phyloP scores from a whole-genome alignment of 1,140 invertebrate species.

The Nomia melanderi region DNA sequence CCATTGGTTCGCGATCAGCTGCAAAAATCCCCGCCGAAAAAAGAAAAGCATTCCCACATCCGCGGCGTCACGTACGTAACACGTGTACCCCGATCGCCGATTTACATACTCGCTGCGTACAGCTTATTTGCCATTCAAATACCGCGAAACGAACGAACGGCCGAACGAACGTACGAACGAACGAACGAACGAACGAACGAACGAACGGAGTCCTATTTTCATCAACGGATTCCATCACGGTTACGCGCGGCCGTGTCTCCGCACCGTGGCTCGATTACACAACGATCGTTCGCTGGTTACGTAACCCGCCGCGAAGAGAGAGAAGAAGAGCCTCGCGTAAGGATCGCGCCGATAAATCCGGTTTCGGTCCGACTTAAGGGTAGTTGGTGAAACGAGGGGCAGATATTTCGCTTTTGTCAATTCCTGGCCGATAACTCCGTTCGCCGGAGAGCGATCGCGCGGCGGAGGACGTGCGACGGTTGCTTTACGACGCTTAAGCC shows the following conservation, averaged over 20 bases:
- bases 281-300: conserved; percentile 26
- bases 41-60: no score
- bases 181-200: no score
- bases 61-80: no score
- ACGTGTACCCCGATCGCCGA: no score
- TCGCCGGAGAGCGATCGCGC: no score
- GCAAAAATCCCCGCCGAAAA: no score
- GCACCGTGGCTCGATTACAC: background rate
- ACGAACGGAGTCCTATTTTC: background rate
- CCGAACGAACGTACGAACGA: no score
- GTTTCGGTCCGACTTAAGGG: conserved; percentile 5
- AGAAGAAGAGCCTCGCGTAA: no score
- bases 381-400: conserved; percentile 31
- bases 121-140: background rate
- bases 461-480: conserved; percentile 71
- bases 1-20: no score
- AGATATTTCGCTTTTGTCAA: conserved; percentile 65
- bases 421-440: conserved; percentile 61
- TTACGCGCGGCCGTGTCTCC: background rate
- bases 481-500: conserved; percentile 78
- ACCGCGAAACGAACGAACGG: no score
- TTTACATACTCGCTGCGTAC: no score
- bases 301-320: conserved; percentile 3
- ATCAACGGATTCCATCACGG: background rate
- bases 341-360: conserved; percentile 20